Evolutionary conservation across 2,888 invertebrate genomes (phyloP).

Genomic region (Pherbina coryleti): DNA sequence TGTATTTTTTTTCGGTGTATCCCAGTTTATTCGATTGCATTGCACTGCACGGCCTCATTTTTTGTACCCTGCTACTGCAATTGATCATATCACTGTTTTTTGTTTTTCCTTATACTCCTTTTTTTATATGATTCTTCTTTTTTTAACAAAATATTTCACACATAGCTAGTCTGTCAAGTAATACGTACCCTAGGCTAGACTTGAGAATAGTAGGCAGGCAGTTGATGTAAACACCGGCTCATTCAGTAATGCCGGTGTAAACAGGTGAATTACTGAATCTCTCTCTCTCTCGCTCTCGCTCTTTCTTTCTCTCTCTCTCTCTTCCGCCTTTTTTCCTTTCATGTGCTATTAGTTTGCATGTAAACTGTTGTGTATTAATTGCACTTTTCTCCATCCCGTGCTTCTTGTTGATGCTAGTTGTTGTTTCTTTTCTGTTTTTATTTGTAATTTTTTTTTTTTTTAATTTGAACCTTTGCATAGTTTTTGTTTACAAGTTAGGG

Average conservation of each 20-base stretch:
- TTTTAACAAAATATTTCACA: too few relatives aligned
- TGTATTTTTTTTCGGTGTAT: too few relatives aligned
- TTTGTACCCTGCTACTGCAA: neutral
- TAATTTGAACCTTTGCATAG: neutral
- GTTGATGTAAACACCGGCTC: neutral
- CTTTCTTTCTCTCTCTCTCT: neutral
- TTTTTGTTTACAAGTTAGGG: neutral
- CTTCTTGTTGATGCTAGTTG: neutral
- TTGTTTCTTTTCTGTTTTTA: neutral
- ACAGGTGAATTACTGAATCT: conserved; percentile 22
- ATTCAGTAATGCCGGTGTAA: neutral
- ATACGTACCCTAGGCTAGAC: neutral
- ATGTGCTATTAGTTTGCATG: neutral
- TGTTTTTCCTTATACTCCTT: neutral
- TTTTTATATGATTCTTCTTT: too few relatives aligned
- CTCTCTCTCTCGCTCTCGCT: neutral
- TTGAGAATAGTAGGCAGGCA: neutral
- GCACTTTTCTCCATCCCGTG: neutral
- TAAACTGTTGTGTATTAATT: conserved; percentile 13
- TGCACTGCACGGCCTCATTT: too few relatives aligned
- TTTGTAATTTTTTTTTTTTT: neutral
- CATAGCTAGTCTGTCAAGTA: too few relatives aligned
- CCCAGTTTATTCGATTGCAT: too few relatives aligned
- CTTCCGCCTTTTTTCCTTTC: neutral
- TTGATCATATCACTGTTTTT: conserved; percentile 3